These are phyloP conservation scores for Athene noctua DNA, from an alignment of 2,113 vertebrate genomes.

Conservation along the genomic window DNA sequence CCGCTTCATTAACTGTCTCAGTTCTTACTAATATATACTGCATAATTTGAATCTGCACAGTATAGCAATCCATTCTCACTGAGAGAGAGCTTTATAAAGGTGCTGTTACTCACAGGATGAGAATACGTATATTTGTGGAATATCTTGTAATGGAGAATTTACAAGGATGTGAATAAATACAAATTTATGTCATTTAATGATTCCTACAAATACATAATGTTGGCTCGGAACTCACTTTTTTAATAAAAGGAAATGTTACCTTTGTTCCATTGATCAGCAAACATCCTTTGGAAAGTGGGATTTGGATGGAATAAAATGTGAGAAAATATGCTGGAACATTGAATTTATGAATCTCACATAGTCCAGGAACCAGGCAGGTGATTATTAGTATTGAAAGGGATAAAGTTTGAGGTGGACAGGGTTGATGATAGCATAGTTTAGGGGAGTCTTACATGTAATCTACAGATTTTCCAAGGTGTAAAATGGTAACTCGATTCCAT, in stretches of 20 bases:
- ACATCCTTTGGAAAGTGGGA: not conserved
- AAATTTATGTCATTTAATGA: not conserved
- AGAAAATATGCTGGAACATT: not conserved
- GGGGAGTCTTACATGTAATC: not conserved
- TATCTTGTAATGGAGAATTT: not conserved
- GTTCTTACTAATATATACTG: not conserved
- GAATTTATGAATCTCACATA: not conserved
- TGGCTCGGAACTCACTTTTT: not conserved
- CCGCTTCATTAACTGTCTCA: not conserved
- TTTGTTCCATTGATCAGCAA: not conserved
- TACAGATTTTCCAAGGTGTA: not conserved
- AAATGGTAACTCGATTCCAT: not conserved
- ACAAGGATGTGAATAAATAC: not conserved
- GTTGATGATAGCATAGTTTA: not conserved
- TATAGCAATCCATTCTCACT: not conserved
- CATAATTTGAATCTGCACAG: not conserved
- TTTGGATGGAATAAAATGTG: not conserved
- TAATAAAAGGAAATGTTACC: not conserved
- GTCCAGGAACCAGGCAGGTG: not conserved
- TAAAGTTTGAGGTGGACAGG: not conserved
- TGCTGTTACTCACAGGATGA: not conserved
- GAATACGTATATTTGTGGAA: not conserved
- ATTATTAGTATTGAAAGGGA: not conserved
- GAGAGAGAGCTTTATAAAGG: not conserved
- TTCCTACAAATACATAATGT: not conserved